Percentiles rank a stretch among this genome's conserved stretches.
Conservation (phyloP, 2,888 invertebrate species). For the Erebia aethiops region DNA sequence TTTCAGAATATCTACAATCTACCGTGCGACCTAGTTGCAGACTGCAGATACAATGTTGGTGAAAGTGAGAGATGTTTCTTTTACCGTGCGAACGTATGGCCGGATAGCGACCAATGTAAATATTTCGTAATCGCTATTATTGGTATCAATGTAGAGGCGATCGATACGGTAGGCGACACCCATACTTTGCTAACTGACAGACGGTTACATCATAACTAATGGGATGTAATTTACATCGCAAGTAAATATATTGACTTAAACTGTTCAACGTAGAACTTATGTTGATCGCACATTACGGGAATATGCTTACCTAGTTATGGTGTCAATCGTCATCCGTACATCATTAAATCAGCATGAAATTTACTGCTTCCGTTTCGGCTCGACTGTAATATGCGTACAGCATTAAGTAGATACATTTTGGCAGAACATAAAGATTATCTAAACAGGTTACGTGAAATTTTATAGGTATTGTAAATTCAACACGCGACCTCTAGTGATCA, state of each 20-base stretch:
- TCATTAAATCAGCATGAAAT: no score
- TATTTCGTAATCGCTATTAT: constrained; percentile 68
- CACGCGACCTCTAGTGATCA: neutral
- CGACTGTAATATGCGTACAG: no score
- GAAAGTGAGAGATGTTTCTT: constrained; percentile 71
- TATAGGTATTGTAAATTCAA: neutral
- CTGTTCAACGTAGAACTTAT: neutral
- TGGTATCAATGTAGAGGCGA: constrained; percentile 52
- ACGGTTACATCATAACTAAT: constrained; percentile 57
- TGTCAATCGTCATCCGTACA: no score
- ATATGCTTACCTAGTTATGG: no score
- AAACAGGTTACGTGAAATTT: neutral
- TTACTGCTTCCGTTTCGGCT: no score
- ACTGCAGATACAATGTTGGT: constrained; percentile 56
- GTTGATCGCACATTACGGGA: no score
- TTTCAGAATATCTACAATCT: constrained; percentile 51
- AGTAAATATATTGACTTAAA: constrained; percentile 2
- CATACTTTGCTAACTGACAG: constrained; percentile 56
- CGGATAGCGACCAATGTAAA: constrained; percentile 57
- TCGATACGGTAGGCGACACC: constrained; percentile 58
- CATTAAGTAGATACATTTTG: no score
- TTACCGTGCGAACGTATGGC: constrained; percentile 49
- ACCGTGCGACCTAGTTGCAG: constrained; percentile 62
- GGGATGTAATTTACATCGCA: constrained; percentile 10
- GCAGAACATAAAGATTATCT: neutral